phyloP scores from a whole-genome alignment of 1,140 invertebrate genomes.

The Micrasema longulum region DNA sequence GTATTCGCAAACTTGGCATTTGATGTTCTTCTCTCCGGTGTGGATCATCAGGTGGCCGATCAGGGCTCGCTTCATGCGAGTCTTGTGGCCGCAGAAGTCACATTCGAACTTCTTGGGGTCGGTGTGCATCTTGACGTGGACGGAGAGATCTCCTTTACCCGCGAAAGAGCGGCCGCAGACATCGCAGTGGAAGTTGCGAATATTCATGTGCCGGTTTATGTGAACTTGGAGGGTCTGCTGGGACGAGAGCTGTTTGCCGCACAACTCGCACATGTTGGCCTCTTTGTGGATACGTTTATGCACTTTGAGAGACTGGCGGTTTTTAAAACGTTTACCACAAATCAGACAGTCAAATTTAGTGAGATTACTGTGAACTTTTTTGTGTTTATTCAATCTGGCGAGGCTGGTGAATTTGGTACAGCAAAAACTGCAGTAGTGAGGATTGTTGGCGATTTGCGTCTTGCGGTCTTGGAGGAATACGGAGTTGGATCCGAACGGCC shows the following conservation, averaged over 20 bases:
- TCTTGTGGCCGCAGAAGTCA: slow-evolving; percentile 66
- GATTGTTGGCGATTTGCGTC: no score
- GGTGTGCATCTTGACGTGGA: slow-evolving; percentile 64
- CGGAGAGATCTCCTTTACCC: slow-evolving; percentile 61
- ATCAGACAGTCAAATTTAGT: no score
- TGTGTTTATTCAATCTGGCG: no score
- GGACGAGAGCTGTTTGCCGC: slow-evolving; percentile 61
- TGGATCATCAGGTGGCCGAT: slow-evolving; percentile 52
- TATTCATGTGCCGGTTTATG: slow-evolving; percentile 64
- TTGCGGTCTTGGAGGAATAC: no score
- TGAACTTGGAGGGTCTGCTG: slow-evolving; percentile 60
- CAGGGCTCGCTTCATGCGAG: slow-evolving; percentile 63
- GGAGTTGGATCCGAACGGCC: no score
- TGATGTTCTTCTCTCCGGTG: slow-evolving; percentile 4
- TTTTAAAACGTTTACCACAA: no score
- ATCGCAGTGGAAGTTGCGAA: slow-evolving; percentile 65
- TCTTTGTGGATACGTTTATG: no score
- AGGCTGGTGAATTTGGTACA: no score
- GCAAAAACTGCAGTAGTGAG: no score
- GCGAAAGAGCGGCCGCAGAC: slow-evolving; percentile 65
- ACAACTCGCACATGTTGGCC: slow-evolving; percentile 58
- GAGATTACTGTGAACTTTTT: no score
- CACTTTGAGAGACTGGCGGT: no score
- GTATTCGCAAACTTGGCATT: slow-evolving; percentile 27
- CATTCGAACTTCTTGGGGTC: slow-evolving; percentile 68